Conservation (phyloP, 2,113 vertebrate species). For the Heteronetta atricapilla region DNA sequence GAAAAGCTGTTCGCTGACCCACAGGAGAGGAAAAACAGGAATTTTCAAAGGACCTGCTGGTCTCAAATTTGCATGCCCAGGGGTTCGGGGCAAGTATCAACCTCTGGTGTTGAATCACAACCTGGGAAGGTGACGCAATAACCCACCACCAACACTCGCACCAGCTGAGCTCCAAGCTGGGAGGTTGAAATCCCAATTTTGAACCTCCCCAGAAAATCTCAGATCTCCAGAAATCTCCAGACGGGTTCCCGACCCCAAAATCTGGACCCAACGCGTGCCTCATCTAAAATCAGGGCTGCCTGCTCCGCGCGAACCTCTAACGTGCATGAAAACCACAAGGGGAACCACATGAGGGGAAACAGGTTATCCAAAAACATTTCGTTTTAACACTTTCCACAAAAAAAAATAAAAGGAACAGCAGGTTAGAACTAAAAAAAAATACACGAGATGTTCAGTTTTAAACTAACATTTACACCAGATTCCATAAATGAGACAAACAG, state of each 20-base stretch:
- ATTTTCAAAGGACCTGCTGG: neutral
- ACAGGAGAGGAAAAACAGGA: neutral
- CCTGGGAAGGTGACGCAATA: neutral
- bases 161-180: neutral
- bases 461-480: constrained; percentile 36
- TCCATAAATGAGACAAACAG: neutral
- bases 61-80: neutral
- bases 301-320: neutral
- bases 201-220: neutral
- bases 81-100: neutral
- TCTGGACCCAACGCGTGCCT: rapidly evolving
- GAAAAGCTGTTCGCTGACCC: neutral
- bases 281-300: neutral
- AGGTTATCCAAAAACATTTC: neutral
- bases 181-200: neutral
- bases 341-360: constrained; percentile 13
- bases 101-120: neutral
- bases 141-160: neutral
- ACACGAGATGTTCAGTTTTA: constrained; percentile 13
- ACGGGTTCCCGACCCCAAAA: neutral
- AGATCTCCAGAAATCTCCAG: neutral
- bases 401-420: neutral
- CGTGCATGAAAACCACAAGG: neutral
- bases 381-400: constrained; percentile 1
- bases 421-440: neutral